These are phyloP conservation scores for Peromyscus maniculatus DNA, from an alignment of 2,113 vertebrate species.

Conservation along the genomic window DNA sequence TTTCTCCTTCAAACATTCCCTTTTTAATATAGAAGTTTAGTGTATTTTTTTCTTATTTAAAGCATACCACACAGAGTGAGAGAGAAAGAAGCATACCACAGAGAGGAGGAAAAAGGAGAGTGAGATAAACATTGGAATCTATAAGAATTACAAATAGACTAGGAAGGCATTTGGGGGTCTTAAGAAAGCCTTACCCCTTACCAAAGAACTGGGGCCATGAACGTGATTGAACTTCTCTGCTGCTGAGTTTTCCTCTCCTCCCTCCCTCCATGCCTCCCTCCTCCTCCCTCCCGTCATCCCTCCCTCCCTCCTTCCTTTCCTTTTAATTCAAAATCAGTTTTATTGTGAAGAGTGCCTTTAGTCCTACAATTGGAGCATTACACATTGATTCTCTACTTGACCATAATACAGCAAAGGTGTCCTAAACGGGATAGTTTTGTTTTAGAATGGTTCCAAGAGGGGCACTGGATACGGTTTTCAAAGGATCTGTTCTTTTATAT, in stretches of 20 bases:
- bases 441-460: constrained; percentile 48
- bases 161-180: constrained; percentile 10
- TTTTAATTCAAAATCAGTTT: constrained; percentile 22
- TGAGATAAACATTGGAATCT: background rate
- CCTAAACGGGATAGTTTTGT: background rate
- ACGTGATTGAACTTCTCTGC: background rate
- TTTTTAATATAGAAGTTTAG: constrained; percentile 64
- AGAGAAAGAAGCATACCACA: background rate
- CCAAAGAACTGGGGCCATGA: background rate
- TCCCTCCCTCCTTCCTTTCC: background rate
- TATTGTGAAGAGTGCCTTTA: background rate
- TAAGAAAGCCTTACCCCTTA: constrained; percentile 11
- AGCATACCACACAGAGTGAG: background rate
- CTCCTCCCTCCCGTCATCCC: background rate
- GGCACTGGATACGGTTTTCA: constrained; percentile 52
- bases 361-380: constrained; percentile 19
- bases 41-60: constrained; percentile 57
- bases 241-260: background rate
- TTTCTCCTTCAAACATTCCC: background rate
- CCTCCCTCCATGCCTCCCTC: background rate
- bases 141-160: constrained; percentile 46
- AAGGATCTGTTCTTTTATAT: constrained; percentile 64
- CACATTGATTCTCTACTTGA: background rate
- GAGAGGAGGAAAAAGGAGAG: background rate
- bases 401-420: background rate